Evolutionary conservation across 2,888 invertebrate species (phyloP).

Genomic region (Aporophyla nigra): DNA sequence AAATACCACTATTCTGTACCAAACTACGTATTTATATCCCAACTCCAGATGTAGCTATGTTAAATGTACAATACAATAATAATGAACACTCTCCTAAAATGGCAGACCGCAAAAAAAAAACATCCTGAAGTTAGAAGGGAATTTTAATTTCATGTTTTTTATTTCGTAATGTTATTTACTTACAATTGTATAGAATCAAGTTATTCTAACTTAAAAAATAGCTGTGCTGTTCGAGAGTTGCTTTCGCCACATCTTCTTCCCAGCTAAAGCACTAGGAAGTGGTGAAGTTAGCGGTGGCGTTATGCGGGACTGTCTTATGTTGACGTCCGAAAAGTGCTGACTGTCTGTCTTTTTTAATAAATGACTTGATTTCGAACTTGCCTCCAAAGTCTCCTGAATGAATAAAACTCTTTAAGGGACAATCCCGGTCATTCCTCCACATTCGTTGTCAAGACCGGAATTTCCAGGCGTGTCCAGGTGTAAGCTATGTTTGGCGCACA

Average conservation of each 20-base stretch:
- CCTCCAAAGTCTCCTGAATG: neutral
- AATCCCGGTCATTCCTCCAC: constrained; percentile 22
- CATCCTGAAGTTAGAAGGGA: too few species aligned
- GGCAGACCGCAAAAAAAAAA: neutral
- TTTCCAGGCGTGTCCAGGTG: constrained; percentile 49
- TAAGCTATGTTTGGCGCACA: constrained; percentile 63
- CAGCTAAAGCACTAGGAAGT: too few species aligned
- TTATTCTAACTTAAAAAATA: too few species aligned
- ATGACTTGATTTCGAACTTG: constrained; percentile 54
- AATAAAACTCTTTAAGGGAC: neutral
- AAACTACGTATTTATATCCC: neutral
- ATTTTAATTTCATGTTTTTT: too few species aligned
- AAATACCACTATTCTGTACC: neutral
- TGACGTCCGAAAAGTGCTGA: too few species aligned
- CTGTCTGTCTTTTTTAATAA: too few species aligned
- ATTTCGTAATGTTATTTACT: too few species aligned
- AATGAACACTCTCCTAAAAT: neutral
- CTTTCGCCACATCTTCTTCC: too few species aligned
- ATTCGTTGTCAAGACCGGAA: constrained; percentile 27
- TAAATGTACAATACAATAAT: neutral
- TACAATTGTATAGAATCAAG: too few species aligned
- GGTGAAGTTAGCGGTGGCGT: too few species aligned
- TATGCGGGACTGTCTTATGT: too few species aligned
- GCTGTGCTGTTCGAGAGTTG: too few species aligned
- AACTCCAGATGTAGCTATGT: neutral